A percentile compares a stretch with the other conserved stretches of the same genome.
These are phyloP conservation scores for Aphidius gifuensis DNA, from an alignment of 1,140 invertebrate genomes.

Conservation along the genomic window DNA sequence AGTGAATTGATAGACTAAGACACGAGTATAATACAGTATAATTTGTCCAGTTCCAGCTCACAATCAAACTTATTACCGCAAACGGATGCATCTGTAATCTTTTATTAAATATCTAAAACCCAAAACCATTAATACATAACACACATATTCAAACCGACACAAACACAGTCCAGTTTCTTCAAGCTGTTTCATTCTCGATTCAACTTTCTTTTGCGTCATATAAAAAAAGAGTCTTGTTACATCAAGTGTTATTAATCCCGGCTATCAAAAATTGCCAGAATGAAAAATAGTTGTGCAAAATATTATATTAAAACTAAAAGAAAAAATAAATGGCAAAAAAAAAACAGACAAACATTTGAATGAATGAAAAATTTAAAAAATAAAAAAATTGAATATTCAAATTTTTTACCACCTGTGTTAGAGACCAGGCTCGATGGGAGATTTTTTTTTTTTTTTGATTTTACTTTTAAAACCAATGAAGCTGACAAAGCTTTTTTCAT, in stretches of 20 bases:
- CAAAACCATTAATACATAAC: conserved; percentile 13
- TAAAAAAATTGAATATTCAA: neutral
- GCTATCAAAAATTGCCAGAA: conserved; percentile 54
- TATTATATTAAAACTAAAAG: conserved; percentile 33
- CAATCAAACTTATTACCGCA: conserved; percentile 55
- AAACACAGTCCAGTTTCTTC: neutral
- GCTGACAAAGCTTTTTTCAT: too few relatives aligned
- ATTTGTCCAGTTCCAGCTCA: conserved; percentile 53
- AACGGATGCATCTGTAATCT: conserved; percentile 54
- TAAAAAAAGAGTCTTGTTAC: conserved; percentile 54
- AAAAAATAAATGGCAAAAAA: conserved; percentile 25
- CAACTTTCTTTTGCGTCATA: conserved; percentile 21
- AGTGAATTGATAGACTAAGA: conserved; percentile 53
- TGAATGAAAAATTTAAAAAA: neutral
- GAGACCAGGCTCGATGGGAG: neutral
- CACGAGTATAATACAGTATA: conserved; percentile 49
- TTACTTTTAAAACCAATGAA: too few relatives aligned
- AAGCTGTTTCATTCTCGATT: conserved; percentile 1
- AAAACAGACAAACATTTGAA: neutral
- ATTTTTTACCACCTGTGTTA: too few relatives aligned
- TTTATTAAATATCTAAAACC: conserved; percentile 43
- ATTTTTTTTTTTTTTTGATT: too few relatives aligned
- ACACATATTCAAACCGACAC: neutral
- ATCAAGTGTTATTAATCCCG: conserved; percentile 51
- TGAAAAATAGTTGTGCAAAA: conserved; percentile 48